Base-by-base conservation (phyloP, 2,113 vertebrate species). In the Hemichromis elongatus region DNA sequence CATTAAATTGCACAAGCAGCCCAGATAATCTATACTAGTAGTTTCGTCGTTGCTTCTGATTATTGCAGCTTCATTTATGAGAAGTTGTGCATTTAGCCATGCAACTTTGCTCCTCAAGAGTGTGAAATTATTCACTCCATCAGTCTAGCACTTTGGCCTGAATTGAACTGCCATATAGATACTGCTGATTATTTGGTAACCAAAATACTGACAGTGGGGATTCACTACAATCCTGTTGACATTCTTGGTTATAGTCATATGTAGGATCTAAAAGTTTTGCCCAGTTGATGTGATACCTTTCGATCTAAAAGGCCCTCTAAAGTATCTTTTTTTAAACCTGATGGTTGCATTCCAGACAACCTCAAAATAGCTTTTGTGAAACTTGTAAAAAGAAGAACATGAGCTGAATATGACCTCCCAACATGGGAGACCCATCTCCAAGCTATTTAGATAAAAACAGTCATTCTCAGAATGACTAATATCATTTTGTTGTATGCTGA, bases 1-100 rank as follows among this genome's bases (percentile, higher is more conserved):
- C 18, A 73, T 47, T 73, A 7, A 30, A 73, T 50, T 26, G 42
- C 24, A 19, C 24, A 2, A 50, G 0, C 42, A 47, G 24, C 9
- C 18, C 18, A 1, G 24, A 73, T 19, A 73, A 50, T 47, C 24
- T 75, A 14, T 75, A 50, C 16, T n/a, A 50, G 30, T 12, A 42
- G 16, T 50, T 75, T 30, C 5, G 7, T 26, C 6, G 3, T 75
- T 6, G 18, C 14, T 19, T 50, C 24, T 19, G 68, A 30, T 75
- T 75, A 50, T 75, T 75, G 45, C 26, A 30, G 68, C 42, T 75
- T 30, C 42, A 50, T 75, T 50, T 75, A 50, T 50, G 24, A 50
- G 42, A 45, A 0, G 7, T 40, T 40, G 21, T 70, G 66, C 21
- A 70, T 26, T 70, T 50, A 75, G 42, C 42, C 68, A 30, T 75